These are phyloP conservation scores for Clepsis dumicolana DNA, from an alignment of 2,888 invertebrate species.

Conservation along the genomic window DNA sequence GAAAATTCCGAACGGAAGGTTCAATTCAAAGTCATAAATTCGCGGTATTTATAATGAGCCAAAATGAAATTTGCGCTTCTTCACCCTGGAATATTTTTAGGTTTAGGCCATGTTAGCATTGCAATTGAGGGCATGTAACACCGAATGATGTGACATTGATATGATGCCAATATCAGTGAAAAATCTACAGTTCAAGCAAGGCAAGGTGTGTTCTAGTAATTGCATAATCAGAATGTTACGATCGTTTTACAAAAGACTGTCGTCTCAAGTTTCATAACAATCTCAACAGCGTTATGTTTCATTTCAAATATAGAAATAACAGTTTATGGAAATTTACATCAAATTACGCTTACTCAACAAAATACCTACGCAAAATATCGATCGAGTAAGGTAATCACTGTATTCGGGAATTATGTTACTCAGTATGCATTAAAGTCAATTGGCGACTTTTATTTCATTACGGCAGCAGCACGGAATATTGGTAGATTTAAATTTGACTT, in stretches of 20 bases:
- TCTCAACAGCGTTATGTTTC: neutral
- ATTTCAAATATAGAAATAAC: neutral
- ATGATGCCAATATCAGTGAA: slow-evolving; percentile 6
- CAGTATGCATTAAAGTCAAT: no score
- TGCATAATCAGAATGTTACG: slow-evolving; percentile 7
- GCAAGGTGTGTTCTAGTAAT: neutral
- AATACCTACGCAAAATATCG: neutral
- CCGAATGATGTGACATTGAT: neutral
- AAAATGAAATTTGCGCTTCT: neutral
- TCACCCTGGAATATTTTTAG: slow-evolving; percentile 4
- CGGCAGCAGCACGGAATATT: no score
- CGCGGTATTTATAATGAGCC: no score
- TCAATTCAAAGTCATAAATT: no score
- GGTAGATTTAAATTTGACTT: no score
- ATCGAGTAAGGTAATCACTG: neutral
- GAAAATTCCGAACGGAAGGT: no score
- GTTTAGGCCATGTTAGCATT: neutral
- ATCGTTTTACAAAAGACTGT: neutral
- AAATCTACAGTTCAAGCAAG: neutral
- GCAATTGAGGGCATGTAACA: neutral
- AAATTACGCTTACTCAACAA: neutral
- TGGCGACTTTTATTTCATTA: no score
- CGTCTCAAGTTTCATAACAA: neutral
- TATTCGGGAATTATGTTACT: no score
- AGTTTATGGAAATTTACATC: neutral